A percentile compares a stretch with the other conserved stretches of the same genome.
These are phyloP conservation scores for Elephantulus edwardii DNA, from an alignment of 2,113 vertebrate genomes.

Conservation along the genomic window DNA sequence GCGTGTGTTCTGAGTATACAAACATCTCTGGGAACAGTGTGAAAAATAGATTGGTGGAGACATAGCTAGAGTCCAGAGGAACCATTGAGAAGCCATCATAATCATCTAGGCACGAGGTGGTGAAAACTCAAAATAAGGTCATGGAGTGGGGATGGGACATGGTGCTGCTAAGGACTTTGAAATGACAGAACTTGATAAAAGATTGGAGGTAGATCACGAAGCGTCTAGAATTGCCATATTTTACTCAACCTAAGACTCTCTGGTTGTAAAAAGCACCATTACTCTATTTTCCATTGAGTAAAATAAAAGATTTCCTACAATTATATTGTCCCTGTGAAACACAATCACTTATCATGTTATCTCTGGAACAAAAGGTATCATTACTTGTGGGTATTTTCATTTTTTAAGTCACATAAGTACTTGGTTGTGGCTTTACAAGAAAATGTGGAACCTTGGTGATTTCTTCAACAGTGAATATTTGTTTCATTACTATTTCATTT, in stretches of 20 bases:
- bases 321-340: neutral
- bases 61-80: neutral
- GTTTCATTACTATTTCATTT: neutral
- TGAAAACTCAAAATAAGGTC: neutral
- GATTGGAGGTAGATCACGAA: neutral
- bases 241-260: neutral
- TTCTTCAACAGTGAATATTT: neutral
- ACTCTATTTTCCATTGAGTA: neutral
- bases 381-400: neutral
- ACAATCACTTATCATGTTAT: rapidly evolving
- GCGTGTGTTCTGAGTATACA: too few relatives aligned
- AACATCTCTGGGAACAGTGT: neutral
- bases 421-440: neutral
- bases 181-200: neutral
- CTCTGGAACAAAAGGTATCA: neutral
- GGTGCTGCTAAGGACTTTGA: neutral
- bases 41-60: neutral
- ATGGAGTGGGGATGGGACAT: neutral
- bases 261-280: neutral
- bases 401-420: neutral
- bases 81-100: neutral
- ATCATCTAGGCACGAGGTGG: neutral
- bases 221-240: neutral
- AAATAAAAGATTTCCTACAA: neutral
- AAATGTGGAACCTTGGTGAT: neutral